Conservation (phyloP, 2,113 vertebrate species). For the Oenanthe oenanthe region DNA sequence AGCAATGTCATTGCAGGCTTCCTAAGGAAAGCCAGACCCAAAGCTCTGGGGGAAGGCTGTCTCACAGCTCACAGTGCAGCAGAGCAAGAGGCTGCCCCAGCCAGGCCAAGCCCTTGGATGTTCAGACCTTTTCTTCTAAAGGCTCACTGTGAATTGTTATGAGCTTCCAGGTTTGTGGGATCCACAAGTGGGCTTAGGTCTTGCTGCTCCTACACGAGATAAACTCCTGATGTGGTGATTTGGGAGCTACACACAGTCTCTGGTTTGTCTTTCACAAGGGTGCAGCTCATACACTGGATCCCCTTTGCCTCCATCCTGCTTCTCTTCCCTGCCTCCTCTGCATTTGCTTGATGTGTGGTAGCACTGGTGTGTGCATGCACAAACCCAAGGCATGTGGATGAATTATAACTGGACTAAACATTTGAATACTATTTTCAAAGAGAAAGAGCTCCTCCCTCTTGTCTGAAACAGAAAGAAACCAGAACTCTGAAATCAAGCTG, state of each 20-base stretch:
- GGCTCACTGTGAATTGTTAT: rapidly evolving
- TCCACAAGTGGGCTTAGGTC: not conserved
- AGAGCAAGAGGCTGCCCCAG: not conserved
- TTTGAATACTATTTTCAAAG: not conserved
- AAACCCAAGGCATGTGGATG: not conserved
- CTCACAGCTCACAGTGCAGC: not conserved
- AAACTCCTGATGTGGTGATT: not conserved
- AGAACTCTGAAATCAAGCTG: not conserved
- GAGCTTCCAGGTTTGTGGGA: not conserved
- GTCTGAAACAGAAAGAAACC: not conserved
- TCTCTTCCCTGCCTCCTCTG: not conserved
- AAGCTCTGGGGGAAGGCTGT: not conserved
- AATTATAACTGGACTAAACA: not conserved
- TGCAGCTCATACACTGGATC: not conserved
- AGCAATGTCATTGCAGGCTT: not conserved
- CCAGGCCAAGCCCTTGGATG: not conserved
- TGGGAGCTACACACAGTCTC: not conserved
- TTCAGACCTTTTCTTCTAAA: not conserved
- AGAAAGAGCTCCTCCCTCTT: not conserved
- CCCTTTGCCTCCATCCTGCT: not conserved
- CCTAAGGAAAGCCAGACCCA: not conserved
- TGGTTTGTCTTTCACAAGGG: not conserved
- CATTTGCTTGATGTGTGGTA: not conserved
- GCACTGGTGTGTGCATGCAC: not conserved
- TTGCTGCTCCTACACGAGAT: not conserved